Base-by-base conservation (phyloP, 2,797 vertebrate genomes). In the Hypotaenidia okinawae region DNA sequence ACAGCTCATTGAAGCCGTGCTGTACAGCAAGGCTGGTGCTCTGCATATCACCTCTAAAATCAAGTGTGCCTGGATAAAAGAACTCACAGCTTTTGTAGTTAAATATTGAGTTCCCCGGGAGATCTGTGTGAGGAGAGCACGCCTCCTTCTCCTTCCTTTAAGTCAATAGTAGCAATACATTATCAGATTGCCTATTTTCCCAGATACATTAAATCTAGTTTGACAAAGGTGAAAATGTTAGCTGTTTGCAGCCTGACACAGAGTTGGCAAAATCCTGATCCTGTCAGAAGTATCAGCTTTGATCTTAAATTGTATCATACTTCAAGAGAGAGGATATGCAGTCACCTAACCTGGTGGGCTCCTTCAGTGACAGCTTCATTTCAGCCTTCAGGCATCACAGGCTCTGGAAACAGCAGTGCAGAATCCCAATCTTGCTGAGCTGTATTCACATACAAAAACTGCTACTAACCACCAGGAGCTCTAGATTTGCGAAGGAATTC, bases 161-260 rank as follows among this genome's bases (percentile, higher is more conserved):
- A 96, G 85, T 95, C 91, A 92, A 84, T 54, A 94, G 87, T 22
- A 79, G 49, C 91, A 90, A 82, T 63, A 76, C 39, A 47, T 95
- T 96, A 94, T 90, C 94, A 87, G 89, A 89, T 84, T 64, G 83
- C 35, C 95, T 93, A 13, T 67, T 91, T 96, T 94, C 83, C 89
- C 80, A 87, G 87, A 76, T 90, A 90, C 35, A 54, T 88, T 94
- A 75, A 88, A 90, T 90, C 67, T 73, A 77, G 63, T 33, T 57
- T 82, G 80, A 93, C 70, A 93, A 93, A 96, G 83, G 87, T 93
- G 91, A 94, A 91, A 93, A 79, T 74, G 69, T 90, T 81, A 66
- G 63, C 62, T 84, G 13, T 70, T 84, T 90, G 67, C 83, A 87
- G 80, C 43, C 63, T 88, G 83, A 82, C 51, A 82, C 24, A 18